Evolutionary conservation across 2,797 vertebrate genomes (phyloP), one percentile per base, ranked within the genome.

Genomic region (Crenuchus spilurus): DNA sequence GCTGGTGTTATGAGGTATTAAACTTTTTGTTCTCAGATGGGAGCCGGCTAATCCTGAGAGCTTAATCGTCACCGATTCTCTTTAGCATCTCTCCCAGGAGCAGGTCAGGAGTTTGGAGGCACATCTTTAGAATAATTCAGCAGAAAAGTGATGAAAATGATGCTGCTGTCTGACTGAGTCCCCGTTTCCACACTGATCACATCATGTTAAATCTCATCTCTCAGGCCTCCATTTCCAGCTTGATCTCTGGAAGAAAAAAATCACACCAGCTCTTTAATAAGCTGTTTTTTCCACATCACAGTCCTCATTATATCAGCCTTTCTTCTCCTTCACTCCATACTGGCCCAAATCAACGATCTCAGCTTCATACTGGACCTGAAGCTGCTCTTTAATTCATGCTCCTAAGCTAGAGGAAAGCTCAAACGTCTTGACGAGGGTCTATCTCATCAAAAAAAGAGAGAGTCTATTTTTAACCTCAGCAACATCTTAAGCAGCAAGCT

Each of bases 401-500:
- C 13, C 9, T 28, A 30, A 41, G 33, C 31, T 52, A 2, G 44
- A 48, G 22, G 62, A 46, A 46, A 31, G 7, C 49, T 30, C 13
- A 16, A 3, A 18, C 16, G 31, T 6, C 16, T 60, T 24, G 10
- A 55, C 28, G 13, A 18, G 31, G 24, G 33, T 4, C 51, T 31
- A 22, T 41, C n/a, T 9, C 35, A 6, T 2, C 24, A 10, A 2
- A 22, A 3, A 44, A n/a, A 35, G 33, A 35, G 6, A 46, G 18
- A 46, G 54, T 42, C 52, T 70, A 48, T 58, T 70, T 57, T 58
- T 58, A 58, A 22, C 39, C 35, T 30, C 28, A 58, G 33, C 18
- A 70, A 58, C 39, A 26, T 58, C 37, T 62, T 62, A 26, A 62
- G 58, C 51, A 57, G 11, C 22, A 14, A 51, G 26, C 66, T 42